These are phyloP conservation scores for Neoascia interrupta DNA, from an alignment of 2,888 invertebrate species.

Conservation along the genomic window DNA sequence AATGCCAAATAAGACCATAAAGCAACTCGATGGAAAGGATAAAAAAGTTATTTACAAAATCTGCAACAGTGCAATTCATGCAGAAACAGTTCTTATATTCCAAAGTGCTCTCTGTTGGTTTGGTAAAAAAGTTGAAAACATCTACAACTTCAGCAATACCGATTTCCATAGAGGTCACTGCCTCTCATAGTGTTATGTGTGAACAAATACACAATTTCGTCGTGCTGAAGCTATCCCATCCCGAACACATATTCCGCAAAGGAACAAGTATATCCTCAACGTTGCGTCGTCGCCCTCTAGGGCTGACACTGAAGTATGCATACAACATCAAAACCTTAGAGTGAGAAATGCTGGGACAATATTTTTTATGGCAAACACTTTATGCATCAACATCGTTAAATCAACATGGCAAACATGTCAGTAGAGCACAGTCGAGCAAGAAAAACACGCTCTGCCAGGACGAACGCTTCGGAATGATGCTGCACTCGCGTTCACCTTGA, in stretches of 20 bases:
- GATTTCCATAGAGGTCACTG: constrained; percentile 34
- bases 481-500: constrained; percentile 8
- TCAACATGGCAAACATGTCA: constrained; percentile 53
- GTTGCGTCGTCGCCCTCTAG: too few relatives aligned
- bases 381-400: constrained; percentile 60
- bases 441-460: constrained; percentile 4
- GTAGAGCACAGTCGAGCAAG: constrained; percentile 23
- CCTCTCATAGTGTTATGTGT: constrained; percentile 39
- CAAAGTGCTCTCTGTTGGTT: constrained; percentile 53
- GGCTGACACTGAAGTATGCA: constrained; percentile 40
- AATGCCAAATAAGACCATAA: not conserved
- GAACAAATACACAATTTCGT: too few relatives aligned
- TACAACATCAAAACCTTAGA: constrained; percentile 35
- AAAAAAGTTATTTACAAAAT: too few relatives aligned
- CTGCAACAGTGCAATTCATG: constrained; percentile 14
- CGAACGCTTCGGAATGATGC: not conserved
- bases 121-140: constrained; percentile 32
- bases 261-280: too few relatives aligned
- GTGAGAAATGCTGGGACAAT: constrained; percentile 17
- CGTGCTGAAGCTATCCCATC: too few relatives aligned
- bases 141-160: too few relatives aligned
- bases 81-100: constrained; percentile 35
- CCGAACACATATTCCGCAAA: too few relatives aligned
- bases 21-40: too few relatives aligned
- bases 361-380: constrained; percentile 61